Evolutionary conservation across 2,113 vertebrate species (phyloP).

Genomic region (Macrotis lagotis): DNA sequence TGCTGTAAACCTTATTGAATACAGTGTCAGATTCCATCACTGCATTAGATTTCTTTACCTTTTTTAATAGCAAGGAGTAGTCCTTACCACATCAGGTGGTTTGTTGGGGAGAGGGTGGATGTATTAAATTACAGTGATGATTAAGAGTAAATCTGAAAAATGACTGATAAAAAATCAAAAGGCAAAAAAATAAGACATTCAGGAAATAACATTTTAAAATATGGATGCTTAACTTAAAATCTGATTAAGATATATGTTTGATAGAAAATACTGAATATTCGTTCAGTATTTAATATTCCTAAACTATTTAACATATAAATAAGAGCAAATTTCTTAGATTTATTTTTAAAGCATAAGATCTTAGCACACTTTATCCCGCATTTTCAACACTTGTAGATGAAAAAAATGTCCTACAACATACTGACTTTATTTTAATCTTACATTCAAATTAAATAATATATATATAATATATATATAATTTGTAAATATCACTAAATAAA

Average conservation of each 20-base stretch:
- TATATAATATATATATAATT: slow-evolving; percentile 15
- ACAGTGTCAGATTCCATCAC: background rate
- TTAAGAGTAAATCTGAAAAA: background rate
- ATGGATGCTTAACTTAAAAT: background rate
- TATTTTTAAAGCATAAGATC: slow-evolving; percentile 23
- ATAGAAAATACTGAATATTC: background rate
- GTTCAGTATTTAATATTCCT: slow-evolving; percentile 36
- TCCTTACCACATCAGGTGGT: background rate
- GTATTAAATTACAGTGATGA: background rate
- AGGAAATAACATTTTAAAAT: rapidly evolving
- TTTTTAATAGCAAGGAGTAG: background rate
- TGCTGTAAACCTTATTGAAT: background rate
- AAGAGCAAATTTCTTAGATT: background rate
- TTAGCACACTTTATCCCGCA: slow-evolving; percentile 27
- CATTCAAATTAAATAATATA: slow-evolving; percentile 23
- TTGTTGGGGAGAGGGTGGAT: no score
- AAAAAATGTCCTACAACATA: background rate
- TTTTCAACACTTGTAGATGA: slow-evolving; percentile 38
- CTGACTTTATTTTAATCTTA: slow-evolving; percentile 45
- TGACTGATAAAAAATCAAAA: background rate
- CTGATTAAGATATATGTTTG: background rate
- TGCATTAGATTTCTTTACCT: background rate
- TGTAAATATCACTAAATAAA: slow-evolving; percentile 15
- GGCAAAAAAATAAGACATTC: background rate
- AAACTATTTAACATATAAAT: slow-evolving; percentile 25